Percentiles rank a stretch among this genome's conserved stretches.
phyloP scores from a whole-genome alignment of 2,797 vertebrate species.

The Todus mexicanus region DNA sequence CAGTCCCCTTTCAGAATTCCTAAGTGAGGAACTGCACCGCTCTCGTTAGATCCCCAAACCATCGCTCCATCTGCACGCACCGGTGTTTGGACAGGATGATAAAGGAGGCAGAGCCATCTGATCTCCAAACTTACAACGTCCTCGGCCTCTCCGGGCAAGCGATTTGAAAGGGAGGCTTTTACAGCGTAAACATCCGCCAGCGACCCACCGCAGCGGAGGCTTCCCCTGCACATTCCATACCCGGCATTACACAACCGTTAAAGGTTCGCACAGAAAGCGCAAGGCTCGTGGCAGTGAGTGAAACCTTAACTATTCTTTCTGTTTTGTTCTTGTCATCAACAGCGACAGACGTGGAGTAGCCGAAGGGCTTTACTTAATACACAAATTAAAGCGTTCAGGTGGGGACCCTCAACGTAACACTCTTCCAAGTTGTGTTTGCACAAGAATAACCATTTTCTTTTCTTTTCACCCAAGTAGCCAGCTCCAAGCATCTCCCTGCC shows the following conservation, averaged over 20 bases:
- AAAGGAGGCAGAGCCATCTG: not conserved
- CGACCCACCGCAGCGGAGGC: not conserved
- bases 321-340: not conserved
- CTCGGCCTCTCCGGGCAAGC: not conserved
- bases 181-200: not conserved
- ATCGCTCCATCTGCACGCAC: fast-evolving
- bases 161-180: not conserved
- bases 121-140: not conserved
- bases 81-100: not conserved
- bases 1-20: not conserved
- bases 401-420: not conserved
- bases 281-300: not conserved
- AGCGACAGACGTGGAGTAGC: fast-evolving
- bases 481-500: too few species aligned
- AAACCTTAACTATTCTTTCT: not conserved
- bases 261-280: not conserved
- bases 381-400: not conserved
- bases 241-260: not conserved
- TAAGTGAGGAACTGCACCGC: not conserved
- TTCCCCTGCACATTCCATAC: not conserved
- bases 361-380: not conserved
- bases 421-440: not conserved
- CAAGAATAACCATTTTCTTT: not conserved
- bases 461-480: too few species aligned
- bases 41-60: not conserved